Conservation (phyloP, 1,140 invertebrate genomes). For the Andricus grossulariae region DNA sequence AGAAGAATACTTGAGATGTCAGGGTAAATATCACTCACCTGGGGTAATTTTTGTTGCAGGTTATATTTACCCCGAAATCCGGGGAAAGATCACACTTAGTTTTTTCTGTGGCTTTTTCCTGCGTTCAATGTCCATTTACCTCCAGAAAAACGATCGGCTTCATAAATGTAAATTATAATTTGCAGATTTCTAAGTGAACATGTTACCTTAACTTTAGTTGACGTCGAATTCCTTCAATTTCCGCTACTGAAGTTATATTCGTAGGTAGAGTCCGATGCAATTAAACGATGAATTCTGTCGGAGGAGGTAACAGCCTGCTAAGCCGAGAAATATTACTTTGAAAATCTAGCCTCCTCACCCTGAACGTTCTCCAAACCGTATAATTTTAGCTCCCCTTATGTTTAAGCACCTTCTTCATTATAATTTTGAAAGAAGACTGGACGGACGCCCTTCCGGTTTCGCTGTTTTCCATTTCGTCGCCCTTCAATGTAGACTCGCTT, state of each 20-base stretch:
- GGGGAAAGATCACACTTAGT: too few relatives aligned
- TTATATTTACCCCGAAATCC: too few relatives aligned
- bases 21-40: too few relatives aligned
- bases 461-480: conserved; percentile 24
- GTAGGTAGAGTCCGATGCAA: conserved; percentile 65
- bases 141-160: background rate
- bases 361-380: background rate
- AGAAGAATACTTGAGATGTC: too few relatives aligned
- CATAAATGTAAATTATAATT: conserved; percentile 4
- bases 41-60: too few relatives aligned
- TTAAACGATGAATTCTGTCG: conserved; percentile 64
- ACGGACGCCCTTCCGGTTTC: background rate
- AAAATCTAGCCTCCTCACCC: background rate
- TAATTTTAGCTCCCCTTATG: conserved; percentile 16
- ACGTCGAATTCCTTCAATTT: conserved; percentile 66
- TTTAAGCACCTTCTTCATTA: conserved; percentile 18
- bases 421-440: conserved; percentile 18
- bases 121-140: background rate
- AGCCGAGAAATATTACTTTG: background rate
- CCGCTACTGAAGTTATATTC: conserved; percentile 67
- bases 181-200: background rate
- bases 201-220: conserved; percentile 8
- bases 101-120: too few relatives aligned
- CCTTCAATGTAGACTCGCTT: background rate
- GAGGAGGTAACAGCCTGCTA: conserved; percentile 40